A percentile compares a stretch with the other conserved stretches of the same genome.
phyloP scores from a whole-genome alignment of 2,888 invertebrate genomes.

The Agriopis leucophaearia region DNA sequence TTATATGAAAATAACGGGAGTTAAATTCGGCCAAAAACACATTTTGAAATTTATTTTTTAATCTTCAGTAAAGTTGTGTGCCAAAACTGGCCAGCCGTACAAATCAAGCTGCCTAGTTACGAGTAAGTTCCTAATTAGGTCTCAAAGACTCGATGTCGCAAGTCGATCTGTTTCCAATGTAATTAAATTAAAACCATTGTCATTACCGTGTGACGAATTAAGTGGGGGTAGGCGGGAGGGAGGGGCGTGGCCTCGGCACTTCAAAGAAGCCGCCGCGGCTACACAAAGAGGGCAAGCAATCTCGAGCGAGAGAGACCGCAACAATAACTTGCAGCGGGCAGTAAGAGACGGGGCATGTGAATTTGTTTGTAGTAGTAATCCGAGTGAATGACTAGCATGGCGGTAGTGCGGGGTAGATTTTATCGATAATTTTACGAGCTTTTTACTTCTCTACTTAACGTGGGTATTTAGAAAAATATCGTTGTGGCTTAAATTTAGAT shows the following conservation, averaged over 20 bases:
- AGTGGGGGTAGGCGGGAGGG: slow-evolving; percentile 65
- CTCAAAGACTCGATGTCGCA: slow-evolving; percentile 48
- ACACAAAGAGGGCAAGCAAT: slow-evolving; percentile 73
- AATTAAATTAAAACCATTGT: slow-evolving; percentile 85
- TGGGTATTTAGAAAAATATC: slow-evolving; percentile 29
- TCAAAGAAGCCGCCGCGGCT: slow-evolving; percentile 79
- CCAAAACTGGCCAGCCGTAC: neutral
- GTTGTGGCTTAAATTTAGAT: slow-evolving; percentile 12
- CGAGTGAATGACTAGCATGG: slow-evolving; percentile 76
- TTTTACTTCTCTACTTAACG: slow-evolving; percentile 29
- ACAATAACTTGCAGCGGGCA: slow-evolving; percentile 12
- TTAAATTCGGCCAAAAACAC: too few relatives aligned
- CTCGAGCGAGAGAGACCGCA: slow-evolving; percentile 61
- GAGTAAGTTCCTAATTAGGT: slow-evolving; percentile 36
- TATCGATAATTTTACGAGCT: slow-evolving; percentile 50
- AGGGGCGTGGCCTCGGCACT: slow-evolving; percentile 73
- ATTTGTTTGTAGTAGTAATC: slow-evolving; percentile 78
- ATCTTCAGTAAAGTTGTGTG: neutral
- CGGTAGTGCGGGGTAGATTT: slow-evolving; percentile 62
- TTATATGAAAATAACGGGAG: too few relatives aligned
- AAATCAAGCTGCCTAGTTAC: slow-evolving; percentile 35
- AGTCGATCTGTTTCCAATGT: slow-evolving; percentile 67
- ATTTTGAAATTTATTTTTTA: too few relatives aligned
- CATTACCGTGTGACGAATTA: slow-evolving; percentile 84
- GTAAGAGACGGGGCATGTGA: slow-evolving; percentile 57